Conservation (phyloP, 2,113 vertebrate species). For the Oncorhynchus nerka region DNA sequence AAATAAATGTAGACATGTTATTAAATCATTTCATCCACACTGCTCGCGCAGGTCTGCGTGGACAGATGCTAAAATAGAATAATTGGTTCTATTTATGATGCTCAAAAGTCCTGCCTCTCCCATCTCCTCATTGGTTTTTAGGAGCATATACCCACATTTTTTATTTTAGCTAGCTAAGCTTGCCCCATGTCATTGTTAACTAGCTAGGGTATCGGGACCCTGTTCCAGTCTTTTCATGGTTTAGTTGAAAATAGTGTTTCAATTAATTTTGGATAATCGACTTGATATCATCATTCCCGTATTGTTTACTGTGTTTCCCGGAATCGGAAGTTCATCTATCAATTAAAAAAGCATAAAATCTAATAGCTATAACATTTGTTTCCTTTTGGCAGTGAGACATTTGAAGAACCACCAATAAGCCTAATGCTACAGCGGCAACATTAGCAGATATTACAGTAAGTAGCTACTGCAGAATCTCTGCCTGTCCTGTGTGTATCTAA, state of each 20-base stretch:
- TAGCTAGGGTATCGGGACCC: neutral
- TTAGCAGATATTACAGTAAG: conserved; percentile 80
- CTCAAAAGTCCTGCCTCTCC: too few relatives aligned
- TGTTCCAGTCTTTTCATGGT: neutral
- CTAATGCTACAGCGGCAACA: conserved; percentile 82
- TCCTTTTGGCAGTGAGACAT: conserved; percentile 69
- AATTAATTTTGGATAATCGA: neutral
- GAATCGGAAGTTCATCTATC: too few relatives aligned
- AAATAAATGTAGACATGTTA: too few relatives aligned
- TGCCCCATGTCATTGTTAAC: neutral
- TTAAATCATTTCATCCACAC: too few relatives aligned
- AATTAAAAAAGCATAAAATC: neutral
- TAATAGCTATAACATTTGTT: conserved; percentile 36
- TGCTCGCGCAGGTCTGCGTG: too few relatives aligned
- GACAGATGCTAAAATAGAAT: too few relatives aligned
- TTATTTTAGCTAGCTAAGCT: too few relatives aligned
- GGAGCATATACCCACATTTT: too few relatives aligned
- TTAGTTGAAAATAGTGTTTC: neutral
- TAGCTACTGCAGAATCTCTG: conserved; percentile 48
- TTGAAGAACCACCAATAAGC: conserved; percentile 79
- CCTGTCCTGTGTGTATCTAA: neutral
- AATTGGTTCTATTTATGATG: too few relatives aligned
- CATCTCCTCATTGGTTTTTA: too few relatives aligned
- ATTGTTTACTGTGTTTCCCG: neutral
- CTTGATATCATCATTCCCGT: neutral